phyloP scores from a whole-genome alignment of 2,113 vertebrate species.

The Cynoglossus semilaevis region DNA sequence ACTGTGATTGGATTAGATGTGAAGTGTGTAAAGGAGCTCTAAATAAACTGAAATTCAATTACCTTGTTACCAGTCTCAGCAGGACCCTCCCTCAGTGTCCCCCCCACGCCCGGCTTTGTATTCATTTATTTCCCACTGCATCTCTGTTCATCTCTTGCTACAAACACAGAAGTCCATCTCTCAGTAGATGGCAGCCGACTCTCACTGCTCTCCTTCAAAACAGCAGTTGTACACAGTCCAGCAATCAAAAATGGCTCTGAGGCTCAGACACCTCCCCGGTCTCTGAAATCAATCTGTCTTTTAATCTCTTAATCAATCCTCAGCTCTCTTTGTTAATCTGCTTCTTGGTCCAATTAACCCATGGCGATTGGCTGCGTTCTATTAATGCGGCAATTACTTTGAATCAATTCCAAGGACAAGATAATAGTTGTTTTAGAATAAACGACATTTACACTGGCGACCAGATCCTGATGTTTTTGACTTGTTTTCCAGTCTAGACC shows the following conservation, averaged over 20 bases:
- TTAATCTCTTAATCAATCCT: no score
- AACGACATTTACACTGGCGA: no score
- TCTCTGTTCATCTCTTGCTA: slow-evolving; percentile 19
- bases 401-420: background rate
- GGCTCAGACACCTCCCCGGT: no score
- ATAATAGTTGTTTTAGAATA: no score
- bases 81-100: slow-evolving; percentile 20
- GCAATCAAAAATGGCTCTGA: no score
- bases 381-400: background rate
- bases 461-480: no score
- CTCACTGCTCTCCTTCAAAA: background rate
- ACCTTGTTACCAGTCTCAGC: slow-evolving; percentile 40
- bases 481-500: no score
- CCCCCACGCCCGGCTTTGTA: slow-evolving; percentile 17
- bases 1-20: slow-evolving; percentile 12
- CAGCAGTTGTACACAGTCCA: background rate
- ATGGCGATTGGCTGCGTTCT: no score
- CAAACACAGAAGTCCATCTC: slow-evolving; percentile 23
- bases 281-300: background rate
- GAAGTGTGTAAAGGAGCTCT: slow-evolving; percentile 18
- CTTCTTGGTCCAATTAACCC: no score
- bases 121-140: slow-evolving; percentile 10
- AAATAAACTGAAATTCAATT: slow-evolving; percentile 43
- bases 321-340: no score
- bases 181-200: slow-evolving; percentile 65